Base-by-base conservation (phyloP, 2,888 invertebrate genomes). In the Ligdia adustata region DNA sequence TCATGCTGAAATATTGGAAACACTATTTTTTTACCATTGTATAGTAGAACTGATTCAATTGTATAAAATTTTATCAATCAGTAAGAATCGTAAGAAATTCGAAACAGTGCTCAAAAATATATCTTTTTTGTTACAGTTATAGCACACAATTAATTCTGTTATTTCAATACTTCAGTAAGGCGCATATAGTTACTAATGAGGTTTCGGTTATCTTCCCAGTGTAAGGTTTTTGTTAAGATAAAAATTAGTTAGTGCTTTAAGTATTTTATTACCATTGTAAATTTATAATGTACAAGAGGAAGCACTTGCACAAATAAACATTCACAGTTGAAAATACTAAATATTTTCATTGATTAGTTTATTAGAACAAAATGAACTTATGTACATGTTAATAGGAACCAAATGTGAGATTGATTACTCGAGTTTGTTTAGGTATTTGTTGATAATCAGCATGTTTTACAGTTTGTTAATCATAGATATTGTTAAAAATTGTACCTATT, bases 401-500 rank as follows among this genome's bases (percentile, higher is more conserved):
- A 32, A 57, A 57, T 55, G 56, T 57, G 52, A 51, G 45, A 58
- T 52, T 48, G 52, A 62, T 62, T 49, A 47, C 59, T 52, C 57
- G 35, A 47, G 34, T 35, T 35, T 37, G 27, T 49, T 62, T 64
- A 67, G 63, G 63, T 24, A 34, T 67, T 69, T 70, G 74, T 69
- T 70, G 60, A 55, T 60, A 60, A 66, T 51, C 51, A 50, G 67
- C 61, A 69, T 65, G 68, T 72, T 72, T 69, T 69, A 72, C 66
- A 67, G 55, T 64, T 40, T 34, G 40, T 45, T 59, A 61, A 52
- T 56, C 61, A 64, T 66, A 64, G 56, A 65, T 62, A 61, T 66
- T 71, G 57, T 60, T 62, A 64, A 70, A n/a, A 65, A 48, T 61
- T 67, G 55, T 52, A 42, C 55, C 57, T 61, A 55, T 62, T 57